Conservation (phyloP, 2,797 vertebrate species). For the Buphagus erythrorhynchus region DNA sequence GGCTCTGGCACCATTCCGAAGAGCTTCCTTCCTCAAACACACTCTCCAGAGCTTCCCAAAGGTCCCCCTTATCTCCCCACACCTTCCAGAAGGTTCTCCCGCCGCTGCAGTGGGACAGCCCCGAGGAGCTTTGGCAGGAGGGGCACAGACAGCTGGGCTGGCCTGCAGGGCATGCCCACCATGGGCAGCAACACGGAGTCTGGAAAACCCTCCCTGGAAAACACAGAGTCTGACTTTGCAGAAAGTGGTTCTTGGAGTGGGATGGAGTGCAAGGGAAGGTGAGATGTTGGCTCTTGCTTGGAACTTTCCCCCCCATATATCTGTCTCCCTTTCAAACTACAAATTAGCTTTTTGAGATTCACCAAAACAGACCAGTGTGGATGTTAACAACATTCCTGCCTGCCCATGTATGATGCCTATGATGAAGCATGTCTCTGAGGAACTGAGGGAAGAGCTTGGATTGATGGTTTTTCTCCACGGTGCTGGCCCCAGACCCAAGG, state of each 20-base stretch:
- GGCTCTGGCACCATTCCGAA: rapidly evolving
- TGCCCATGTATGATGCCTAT: neutral
- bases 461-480: neutral
- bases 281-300: rapidly evolving
- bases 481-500: neutral
- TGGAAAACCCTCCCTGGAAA: neutral
- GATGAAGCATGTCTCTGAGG: neutral
- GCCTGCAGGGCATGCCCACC: neutral
- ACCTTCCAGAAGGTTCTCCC: neutral
- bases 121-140: neutral
- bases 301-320: rapidly evolving
- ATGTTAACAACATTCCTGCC: rapidly evolving
- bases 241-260: neutral
- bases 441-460: neutral
- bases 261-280: neutral
- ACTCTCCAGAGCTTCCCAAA: rapidly evolving
- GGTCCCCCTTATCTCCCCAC: rapidly evolving
- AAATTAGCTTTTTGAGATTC: neutral
- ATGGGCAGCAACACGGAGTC: rapidly evolving
- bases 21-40: neutral
- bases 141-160: too few species aligned
- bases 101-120: neutral
- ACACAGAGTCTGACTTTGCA: neutral
- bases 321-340: neutral
- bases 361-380: neutral